Evolutionary conservation across 2,113 vertebrate species (phyloP).

Genomic region (Ornithorhynchus anatinus): DNA sequence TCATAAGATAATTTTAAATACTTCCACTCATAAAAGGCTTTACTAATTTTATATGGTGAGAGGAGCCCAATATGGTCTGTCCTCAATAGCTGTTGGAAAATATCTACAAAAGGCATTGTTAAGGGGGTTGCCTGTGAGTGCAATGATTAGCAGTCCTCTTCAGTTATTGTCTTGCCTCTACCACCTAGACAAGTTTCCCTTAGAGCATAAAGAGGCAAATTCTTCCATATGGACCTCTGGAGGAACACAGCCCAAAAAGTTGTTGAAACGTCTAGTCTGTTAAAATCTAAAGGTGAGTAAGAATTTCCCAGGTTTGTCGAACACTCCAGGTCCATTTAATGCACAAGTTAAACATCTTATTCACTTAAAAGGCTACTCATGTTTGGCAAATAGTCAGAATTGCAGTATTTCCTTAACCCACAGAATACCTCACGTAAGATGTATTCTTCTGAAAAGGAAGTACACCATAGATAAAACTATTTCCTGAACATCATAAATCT

Average conservation of each 20-base stretch:
- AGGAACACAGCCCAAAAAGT: slow-evolving; percentile 76
- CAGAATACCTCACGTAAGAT: background rate
- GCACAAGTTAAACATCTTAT: background rate
- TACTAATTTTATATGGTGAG: no score
- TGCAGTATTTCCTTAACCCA: slow-evolving; percentile 19
- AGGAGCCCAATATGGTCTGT: no score
- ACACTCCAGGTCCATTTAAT: background rate
- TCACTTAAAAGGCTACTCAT: background rate
- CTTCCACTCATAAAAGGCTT: no score
- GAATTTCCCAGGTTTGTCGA: background rate
- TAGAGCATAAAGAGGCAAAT: no score
- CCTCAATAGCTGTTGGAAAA: no score
- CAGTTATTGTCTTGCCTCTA: no score
- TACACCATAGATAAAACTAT: background rate
- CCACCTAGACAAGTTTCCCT: no score
- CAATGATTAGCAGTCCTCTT: no score
- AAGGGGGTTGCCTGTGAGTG: no score
- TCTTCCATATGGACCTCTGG: slow-evolving; percentile 68
- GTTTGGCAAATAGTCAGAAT: background rate
- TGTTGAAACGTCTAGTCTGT: slow-evolving; percentile 19
- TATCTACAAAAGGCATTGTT: no score
- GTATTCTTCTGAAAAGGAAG: background rate
- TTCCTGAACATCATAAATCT: background rate
- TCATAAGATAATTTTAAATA: no score
- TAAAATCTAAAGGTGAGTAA: background rate